These are phyloP conservation scores for Brotula barbata DNA, from an alignment of 2,797 vertebrate species.

Conservation along the genomic window DNA sequence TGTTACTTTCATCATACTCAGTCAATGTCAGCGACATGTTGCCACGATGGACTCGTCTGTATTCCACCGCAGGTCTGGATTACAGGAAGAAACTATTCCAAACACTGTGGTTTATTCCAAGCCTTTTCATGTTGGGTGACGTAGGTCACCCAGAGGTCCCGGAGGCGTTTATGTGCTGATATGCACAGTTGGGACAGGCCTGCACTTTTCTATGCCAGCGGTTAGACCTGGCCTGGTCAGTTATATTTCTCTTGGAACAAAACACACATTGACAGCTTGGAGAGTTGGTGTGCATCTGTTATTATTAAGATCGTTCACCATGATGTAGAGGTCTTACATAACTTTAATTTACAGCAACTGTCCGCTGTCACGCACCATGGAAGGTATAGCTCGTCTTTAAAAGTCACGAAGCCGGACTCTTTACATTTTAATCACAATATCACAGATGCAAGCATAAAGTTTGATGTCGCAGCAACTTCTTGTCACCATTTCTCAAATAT, in stretches of 20 bases:
- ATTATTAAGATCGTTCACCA: too few species aligned
- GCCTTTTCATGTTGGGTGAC: constrained; percentile 37
- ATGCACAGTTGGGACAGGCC: constrained; percentile 2
- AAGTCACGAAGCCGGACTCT: too few species aligned
- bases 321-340: too few species aligned
- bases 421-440: too few species aligned
- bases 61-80: constrained; percentile 6
- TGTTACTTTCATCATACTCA: constrained; percentile 38
- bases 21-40: constrained; percentile 46
- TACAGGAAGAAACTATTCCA: constrained; percentile 12
- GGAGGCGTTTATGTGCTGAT: constrained; percentile 43
- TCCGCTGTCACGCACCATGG: too few species aligned
- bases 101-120: constrained; percentile 39
- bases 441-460: too few species aligned
- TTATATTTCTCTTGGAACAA: constrained; percentile 36
- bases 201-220: constrained; percentile 15
- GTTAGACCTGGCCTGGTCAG: constrained; percentile 12
- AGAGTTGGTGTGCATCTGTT: constrained; percentile 41
- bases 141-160: constrained; percentile 39
- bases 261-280: constrained; percentile 38
- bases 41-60: background rate
- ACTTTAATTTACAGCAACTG: too few species aligned
- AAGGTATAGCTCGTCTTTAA: too few species aligned
- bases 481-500: too few species aligned
- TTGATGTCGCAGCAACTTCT: too few species aligned